Evolutionary conservation across 1,140 invertebrate species (phyloP).

Genomic region (Subanguina moxae): DNA sequence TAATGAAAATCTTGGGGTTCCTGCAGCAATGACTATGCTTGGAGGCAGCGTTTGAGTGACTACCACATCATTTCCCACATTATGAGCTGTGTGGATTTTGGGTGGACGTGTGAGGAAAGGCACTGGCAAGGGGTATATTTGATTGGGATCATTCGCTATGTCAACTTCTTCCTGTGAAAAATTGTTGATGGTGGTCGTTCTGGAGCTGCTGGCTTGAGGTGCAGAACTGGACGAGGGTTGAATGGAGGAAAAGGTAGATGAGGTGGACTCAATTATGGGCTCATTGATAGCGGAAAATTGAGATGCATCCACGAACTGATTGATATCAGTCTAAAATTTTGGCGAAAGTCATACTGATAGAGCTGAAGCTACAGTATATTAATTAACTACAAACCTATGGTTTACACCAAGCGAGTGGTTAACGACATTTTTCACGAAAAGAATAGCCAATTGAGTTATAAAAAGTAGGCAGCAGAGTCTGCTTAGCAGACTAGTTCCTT

Average conservation of each 20-base stretch:
- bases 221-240: neutral
- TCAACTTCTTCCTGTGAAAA: constrained; percentile 14
- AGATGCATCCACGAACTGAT: constrained; percentile 9
- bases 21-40: constrained; percentile 45
- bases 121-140: constrained; percentile 55
- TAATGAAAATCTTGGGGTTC: neutral
- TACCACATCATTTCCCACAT: constrained; percentile 26
- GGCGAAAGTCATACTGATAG: no score
- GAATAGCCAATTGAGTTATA: no score
- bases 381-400: no score
- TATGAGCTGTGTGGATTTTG: constrained; percentile 47
- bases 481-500: no score
- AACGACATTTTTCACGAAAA: no score
- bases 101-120: constrained; percentile 49
- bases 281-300: neutral
- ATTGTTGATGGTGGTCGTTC: neutral
- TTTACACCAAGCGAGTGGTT: no score
- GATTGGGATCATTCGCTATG: constrained; percentile 44
- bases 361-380: no score
- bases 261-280: neutral
- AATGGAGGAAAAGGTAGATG: neutral
- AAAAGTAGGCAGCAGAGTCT: no score
- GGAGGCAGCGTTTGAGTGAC: constrained; percentile 43
- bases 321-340: constrained; percentile 2
- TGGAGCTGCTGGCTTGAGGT: constrained; percentile 1